phyloP scores from a whole-genome alignment of 1,140 invertebrate species.

The Drosophila nigrodunni region DNA sequence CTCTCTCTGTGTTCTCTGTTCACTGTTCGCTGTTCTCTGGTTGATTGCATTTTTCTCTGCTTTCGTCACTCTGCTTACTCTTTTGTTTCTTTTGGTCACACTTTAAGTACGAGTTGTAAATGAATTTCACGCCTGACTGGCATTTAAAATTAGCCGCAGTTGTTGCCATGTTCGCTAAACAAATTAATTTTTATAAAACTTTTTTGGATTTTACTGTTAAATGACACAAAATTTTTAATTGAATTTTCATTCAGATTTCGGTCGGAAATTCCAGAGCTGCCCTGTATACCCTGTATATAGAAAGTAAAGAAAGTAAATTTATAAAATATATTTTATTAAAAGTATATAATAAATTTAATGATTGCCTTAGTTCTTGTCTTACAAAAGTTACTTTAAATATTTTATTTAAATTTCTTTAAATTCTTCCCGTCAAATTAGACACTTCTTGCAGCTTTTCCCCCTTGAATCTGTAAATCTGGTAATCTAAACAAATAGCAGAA shows the following conservation, averaged over 20 bases:
- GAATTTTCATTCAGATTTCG: constrained; percentile 65
- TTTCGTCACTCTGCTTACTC: constrained; percentile 3
- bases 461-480: constrained; percentile 16
- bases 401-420: background rate
- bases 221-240: constrained; percentile 25
- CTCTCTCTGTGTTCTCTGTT: constrained; percentile 25
- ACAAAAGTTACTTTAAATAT: background rate
- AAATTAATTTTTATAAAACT: background rate
- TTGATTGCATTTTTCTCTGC: constrained; percentile 44
- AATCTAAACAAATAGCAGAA: constrained; percentile 52
- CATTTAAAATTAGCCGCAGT: constrained; percentile 65
- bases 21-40: constrained; percentile 4
- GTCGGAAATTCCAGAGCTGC: constrained; percentile 42
- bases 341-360: too few species aligned
- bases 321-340: too few species aligned
- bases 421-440: too few species aligned
- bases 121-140: constrained; percentile 60
- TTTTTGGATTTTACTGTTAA: background rate
- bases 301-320: too few species aligned
- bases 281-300: too few species aligned
- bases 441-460: background rate
- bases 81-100: constrained; percentile 38
- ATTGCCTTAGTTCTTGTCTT: background rate
- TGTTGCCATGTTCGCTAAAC: constrained; percentile 25
- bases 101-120: constrained; percentile 36